These are phyloP conservation scores for Monopis laevigella DNA, from an alignment of 2,888 invertebrate species.

Conservation along the genomic window DNA sequence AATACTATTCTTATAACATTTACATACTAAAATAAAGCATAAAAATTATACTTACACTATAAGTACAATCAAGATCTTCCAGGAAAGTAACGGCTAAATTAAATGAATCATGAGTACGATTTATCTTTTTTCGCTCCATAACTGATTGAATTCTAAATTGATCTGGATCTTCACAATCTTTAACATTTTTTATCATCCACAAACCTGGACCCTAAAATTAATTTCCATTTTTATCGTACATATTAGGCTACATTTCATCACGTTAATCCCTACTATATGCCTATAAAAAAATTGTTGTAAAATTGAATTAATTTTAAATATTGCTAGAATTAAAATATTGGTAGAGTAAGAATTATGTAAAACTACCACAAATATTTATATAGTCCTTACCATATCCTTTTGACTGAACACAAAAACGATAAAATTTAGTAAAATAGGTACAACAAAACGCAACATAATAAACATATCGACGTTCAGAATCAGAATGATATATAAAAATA, in stretches of 20 bases:
- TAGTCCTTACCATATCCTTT: constrained; percentile 3
- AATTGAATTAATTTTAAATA: background rate
- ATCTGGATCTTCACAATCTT: constrained; percentile 9
- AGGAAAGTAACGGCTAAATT: background rate
- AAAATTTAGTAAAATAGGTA: background rate
- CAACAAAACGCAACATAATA: background rate
- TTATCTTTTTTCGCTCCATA: constrained; percentile 7
- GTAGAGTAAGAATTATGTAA: background rate
- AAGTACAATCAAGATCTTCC: constrained; percentile 9
- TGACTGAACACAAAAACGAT: background rate
- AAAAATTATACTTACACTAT: constrained; percentile 6
- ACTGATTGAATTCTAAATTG: constrained; percentile 4
- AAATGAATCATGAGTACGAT: constrained; percentile 4
- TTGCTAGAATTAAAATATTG: background rate
- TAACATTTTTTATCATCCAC: constrained; percentile 9
- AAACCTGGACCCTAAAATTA: constrained; percentile 7
- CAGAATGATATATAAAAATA: background rate
- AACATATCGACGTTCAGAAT: constrained; percentile 2
- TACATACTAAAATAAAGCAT: background rate
- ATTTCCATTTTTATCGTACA: too few species aligned
- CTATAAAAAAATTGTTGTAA: background rate
- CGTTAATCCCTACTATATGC: background rate
- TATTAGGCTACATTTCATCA: background rate
- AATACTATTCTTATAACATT: background rate
- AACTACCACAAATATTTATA: background rate